These are phyloP conservation scores for Stictonetta naevosa DNA, from an alignment of 2,113 vertebrate species.

Conservation along the genomic window DNA sequence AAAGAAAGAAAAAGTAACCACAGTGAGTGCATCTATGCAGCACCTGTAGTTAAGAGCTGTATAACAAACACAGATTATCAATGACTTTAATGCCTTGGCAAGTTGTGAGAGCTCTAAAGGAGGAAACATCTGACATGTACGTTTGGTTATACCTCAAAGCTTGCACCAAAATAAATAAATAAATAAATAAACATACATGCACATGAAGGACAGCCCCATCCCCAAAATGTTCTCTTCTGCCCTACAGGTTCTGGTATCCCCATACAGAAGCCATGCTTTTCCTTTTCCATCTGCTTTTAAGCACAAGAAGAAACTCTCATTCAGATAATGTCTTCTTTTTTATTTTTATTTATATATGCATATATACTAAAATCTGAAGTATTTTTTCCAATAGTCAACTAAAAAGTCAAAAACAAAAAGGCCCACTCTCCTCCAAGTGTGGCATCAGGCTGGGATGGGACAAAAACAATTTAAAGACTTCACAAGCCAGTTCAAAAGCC, in stretches of 20 bases:
- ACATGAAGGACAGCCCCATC: neutral
- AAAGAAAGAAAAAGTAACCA: neutral
- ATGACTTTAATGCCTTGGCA: neutral
- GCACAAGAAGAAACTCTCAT: neutral
- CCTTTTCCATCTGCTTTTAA: neutral
- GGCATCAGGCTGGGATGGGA: neutral
- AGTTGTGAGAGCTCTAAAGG: neutral
- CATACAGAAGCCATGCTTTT: neutral
- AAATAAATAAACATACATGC: neutral
- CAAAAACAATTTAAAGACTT: neutral
- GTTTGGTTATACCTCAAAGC: neutral
- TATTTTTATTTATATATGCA: too few relatives aligned
- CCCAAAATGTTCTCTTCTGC: neutral
- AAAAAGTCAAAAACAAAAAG: neutral
- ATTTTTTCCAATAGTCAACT: neutral
- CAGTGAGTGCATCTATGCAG: neutral
- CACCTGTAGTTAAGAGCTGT: neutral
- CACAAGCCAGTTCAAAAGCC: neutral
- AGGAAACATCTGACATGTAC: accelerated
- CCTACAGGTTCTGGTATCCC: neutral
- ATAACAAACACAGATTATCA: neutral
- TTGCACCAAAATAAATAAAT: neutral
- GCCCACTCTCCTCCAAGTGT: accelerated
- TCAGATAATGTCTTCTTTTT: neutral
- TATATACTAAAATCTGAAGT: neutral